These are phyloP conservation scores for human (Homo sapiens) DNA, from an alignment of 2,113 vertebrate genomes.

Conservation along the genomic window DNA sequence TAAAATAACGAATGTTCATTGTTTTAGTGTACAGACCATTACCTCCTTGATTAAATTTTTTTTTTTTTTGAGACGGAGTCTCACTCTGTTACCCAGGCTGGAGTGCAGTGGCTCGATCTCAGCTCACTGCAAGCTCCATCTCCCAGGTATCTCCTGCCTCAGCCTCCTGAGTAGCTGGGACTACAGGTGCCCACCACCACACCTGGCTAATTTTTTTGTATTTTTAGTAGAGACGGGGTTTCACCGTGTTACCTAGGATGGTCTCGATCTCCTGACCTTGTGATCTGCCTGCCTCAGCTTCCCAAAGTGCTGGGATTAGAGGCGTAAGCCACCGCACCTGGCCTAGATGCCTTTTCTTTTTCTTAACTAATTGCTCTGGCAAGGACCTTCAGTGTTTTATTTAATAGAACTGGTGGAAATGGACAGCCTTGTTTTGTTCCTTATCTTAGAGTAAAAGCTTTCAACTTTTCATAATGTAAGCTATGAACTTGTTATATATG, in stretches of 20 bases:
- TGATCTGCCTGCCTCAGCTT: rapidly evolving
- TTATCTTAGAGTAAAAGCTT: neutral
- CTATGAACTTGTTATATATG: neutral
- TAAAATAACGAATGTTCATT: neutral
- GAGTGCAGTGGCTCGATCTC: too few species aligned
- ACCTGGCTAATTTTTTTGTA: too few species aligned
- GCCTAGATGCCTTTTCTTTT: neutral
- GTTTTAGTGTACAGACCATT: neutral
- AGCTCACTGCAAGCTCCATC: too few species aligned
- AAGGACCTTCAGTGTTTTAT: neutral
- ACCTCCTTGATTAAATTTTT: neutral
- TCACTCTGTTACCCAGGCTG: too few species aligned
- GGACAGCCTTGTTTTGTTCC: neutral
- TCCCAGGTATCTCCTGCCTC: too few species aligned
- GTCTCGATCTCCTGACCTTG: too few species aligned
- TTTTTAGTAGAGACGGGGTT: too few species aligned
- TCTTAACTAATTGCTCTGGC: neutral
- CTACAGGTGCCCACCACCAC: too few species aligned
- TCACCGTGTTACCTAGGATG: too few species aligned
- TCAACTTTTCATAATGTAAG: neutral
- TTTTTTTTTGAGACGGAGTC: too few species aligned
- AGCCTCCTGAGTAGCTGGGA: too few species aligned
- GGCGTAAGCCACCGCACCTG: rapidly evolving
- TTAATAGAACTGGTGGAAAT: neutral
- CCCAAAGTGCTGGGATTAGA: too few species aligned